Conservation (phyloP, 2,888 invertebrate species). For the Phymatocera aterrima region DNA sequence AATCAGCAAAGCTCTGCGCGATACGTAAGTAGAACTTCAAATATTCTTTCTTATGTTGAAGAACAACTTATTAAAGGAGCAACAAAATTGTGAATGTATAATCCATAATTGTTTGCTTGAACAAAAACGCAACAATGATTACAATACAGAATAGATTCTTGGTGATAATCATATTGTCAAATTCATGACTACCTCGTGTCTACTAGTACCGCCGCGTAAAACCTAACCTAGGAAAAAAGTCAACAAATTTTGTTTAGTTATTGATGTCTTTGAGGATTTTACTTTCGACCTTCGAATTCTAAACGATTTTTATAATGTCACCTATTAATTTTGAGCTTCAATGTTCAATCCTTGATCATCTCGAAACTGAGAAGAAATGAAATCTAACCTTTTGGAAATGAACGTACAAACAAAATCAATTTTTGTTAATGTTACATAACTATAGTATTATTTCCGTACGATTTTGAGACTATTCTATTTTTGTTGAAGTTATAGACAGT, state of each 20-base stretch:
- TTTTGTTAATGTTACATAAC: constrained; percentile 18
- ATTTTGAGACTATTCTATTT: constrained; percentile 33
- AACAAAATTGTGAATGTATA: too few relatives aligned
- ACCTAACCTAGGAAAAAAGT: constrained; percentile 16
- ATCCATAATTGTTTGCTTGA: not conserved
- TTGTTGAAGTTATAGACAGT: constrained; percentile 14
- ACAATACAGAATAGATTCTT: not conserved
- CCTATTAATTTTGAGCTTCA: not conserved
- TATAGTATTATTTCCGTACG: not conserved
- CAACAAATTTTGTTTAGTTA: not conserved
- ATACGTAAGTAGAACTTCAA: constrained; percentile 5
- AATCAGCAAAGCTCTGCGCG: not conserved
- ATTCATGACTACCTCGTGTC: not conserved
- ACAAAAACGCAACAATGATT: not conserved
- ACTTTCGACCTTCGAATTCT: not conserved
- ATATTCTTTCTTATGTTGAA: not conserved
- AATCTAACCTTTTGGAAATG: not conserved
- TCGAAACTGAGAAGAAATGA: not conserved
- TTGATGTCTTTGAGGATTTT: not conserved
- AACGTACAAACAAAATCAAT: not conserved
- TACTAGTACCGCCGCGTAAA: too few relatives aligned
- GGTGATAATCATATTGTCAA: not conserved
- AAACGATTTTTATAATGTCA: not conserved
- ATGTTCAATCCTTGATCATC: not conserved
- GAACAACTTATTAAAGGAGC: not conserved